Base-by-base conservation (phyloP, 2,797 vertebrate species). In the Spinibarbus caldwelli region DNA sequence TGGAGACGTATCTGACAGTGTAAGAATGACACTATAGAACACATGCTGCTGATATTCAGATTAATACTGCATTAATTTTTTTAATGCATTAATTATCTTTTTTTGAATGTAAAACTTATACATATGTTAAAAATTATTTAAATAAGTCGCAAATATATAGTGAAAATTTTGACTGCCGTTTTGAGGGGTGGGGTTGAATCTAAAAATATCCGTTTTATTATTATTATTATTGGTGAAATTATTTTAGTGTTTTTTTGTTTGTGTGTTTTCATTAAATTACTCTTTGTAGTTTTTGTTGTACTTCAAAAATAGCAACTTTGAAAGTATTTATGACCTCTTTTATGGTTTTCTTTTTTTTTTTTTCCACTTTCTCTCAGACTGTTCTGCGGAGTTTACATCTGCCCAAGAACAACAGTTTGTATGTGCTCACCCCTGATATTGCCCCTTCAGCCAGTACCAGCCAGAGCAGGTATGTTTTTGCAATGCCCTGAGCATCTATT, bases 321-420 rank as follows among this genome's bases (percentile, higher is more conserved):
- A 43, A 64, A 64, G 15, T 6, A 9, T 85, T 66, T 31, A 3
- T 14, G 64, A 67, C 6, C 38, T 67, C 17, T 49, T 64, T 47
- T 3, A 14, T 79, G 19, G 4, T 83, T n/a, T 87, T 0, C 36
- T 45, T 45, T 3, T 75, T 3, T 45, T 43, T 2, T 73, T 3
- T 68, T 15, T 85, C 5, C 5, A 84, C 9, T 87, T 11, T 91
- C 0, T 90, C 68, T 91, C 93, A 99, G 98, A 98, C 96, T 90
- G 94, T 97, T 93, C 93, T 99, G 93, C 97, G 95, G 95, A 97
- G 96, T 93, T 97, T 99, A 95, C 98, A 99, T 91, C 96, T 99
- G 94, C 98, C 98, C 92, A 99, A 98, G 96, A 98, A 99, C 95
- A 98, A 99, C 96, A 97, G 97, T 95, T 96, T 99, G 91, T 99